phyloP scores from a whole-genome alignment of 2,113 vertebrate species.

The Gobiocypris rarus region DNA sequence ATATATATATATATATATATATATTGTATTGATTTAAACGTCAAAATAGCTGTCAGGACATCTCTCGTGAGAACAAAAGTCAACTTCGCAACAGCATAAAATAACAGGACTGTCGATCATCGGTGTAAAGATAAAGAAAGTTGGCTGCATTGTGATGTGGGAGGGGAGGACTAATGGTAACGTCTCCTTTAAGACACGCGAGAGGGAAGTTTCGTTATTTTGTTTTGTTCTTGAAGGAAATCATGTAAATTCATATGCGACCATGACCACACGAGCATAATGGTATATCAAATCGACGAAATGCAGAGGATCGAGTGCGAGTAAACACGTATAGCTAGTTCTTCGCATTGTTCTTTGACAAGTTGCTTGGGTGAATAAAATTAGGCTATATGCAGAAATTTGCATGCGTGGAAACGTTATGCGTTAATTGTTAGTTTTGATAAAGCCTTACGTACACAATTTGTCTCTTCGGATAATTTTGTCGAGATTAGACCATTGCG shows the following conservation, averaged over 20 bases:
- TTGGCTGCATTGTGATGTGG: neutral
- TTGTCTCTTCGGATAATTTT: too few relatives aligned
- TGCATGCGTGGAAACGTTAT: neutral
- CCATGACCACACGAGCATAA: neutral
- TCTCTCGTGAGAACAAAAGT: neutral
- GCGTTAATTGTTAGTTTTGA: neutral
- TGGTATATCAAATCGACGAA: neutral
- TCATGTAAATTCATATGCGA: neutral
- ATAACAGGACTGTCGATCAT: neutral
- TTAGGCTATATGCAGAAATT: neutral
- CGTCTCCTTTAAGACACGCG: constrained; percentile 22
- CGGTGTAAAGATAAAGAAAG: neutral
- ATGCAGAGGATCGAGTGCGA: neutral
- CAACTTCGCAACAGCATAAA: neutral
- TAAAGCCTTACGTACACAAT: neutral
- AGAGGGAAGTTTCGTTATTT: constrained; percentile 5
- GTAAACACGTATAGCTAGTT: neutral
- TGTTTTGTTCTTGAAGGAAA: neutral
- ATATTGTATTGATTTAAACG: too few relatives aligned
- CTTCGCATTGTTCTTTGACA: neutral
- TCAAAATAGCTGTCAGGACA: neutral
- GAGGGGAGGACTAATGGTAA: neutral
- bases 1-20: too few relatives aligned
- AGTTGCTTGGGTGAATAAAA: neutral
- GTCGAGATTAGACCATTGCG: neutral